Evolutionary conservation across 2,113 vertebrate species (phyloP).

Genomic region (Coracopsis vasa): DNA sequence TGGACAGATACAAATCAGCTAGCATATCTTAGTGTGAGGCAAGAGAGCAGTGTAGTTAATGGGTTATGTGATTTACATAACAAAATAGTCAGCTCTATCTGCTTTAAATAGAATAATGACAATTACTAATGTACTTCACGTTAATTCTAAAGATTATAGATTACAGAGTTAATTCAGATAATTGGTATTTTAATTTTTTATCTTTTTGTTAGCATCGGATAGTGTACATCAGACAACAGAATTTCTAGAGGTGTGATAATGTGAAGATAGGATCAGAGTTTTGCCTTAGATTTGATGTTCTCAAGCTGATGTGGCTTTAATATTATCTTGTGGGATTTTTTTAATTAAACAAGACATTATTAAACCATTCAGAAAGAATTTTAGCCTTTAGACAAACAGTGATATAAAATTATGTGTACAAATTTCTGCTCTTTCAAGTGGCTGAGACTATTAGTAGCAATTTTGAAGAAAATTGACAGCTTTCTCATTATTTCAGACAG

Average conservation of each 20-base stretch:
- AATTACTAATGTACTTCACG: background rate
- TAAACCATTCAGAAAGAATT: background rate
- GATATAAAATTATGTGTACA: background rate
- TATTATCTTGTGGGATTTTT: background rate
- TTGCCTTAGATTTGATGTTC: background rate
- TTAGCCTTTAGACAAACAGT: background rate
- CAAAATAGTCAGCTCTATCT: background rate
- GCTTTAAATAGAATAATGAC: background rate
- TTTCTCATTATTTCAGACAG: background rate
- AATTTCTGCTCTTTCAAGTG: background rate
- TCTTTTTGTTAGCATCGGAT: background rate
- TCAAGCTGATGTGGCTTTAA: background rate
- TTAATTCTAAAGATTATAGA: background rate
- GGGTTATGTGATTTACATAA: background rate
- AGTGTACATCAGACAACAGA: background rate
- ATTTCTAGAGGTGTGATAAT: background rate
- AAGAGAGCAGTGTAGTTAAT: background rate
- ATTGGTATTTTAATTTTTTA: background rate
- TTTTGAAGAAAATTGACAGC: background rate
- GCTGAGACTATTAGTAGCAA: background rate
- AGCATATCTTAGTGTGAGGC: background rate
- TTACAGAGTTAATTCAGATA: background rate
- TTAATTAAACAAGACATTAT: background rate
- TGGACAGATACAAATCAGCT: background rate
- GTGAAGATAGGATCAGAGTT: background rate